Evolutionary conservation across 2,888 invertebrate species (phyloP), one percentile per base, ranked within the genome.

Genomic region (Euproctis similis): DNA sequence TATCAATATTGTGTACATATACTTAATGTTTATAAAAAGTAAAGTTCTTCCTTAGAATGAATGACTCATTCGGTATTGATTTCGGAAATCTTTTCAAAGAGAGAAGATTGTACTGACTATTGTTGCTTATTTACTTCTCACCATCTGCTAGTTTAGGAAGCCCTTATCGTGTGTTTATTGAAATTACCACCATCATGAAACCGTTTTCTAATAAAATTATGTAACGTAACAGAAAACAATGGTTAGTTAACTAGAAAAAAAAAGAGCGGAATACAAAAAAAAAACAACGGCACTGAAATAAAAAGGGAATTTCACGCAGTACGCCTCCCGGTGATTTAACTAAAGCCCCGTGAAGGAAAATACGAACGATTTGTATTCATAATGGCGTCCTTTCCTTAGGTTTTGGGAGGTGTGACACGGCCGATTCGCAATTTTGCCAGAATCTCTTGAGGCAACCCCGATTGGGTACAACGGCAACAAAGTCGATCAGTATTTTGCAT

Each of bases 341-440:
- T 47, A 53, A 47, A 50, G 47, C 46, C 46, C 46, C 47, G 42
- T 46, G 50, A 49, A 42, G 51, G 35, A 43, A 46, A 31, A n/a
- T 47, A 38, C 44, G 49, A 41, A 41, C 56, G 44, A 57, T 57
- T 57, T 53, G 56, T 57, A 57, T 57, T 57, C 56, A 57, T 53
- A 50, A 53, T 55, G 36, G 46, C 42, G 50, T 44, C 47, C 49
- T 43, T 40, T 49, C 42, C 43, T 45, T 48, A 53, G 57, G 53
- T 50, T 53, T n/a, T 39, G 45, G 50, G 35, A 50, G 52, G 57
- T 56, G 55, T 44, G 53, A 50, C 54, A 39, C 38, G 38, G 41
- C 37, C 33, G 34, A 46, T 48, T 43, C 39, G 48, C 48, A 50
- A 53, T 48, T 43, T 53, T 38, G 42, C 41, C 36, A 39, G 40